These are phyloP conservation scores for Trichechus manatus DNA, from an alignment of 2,113 vertebrate genomes.

Conservation along the genomic window DNA sequence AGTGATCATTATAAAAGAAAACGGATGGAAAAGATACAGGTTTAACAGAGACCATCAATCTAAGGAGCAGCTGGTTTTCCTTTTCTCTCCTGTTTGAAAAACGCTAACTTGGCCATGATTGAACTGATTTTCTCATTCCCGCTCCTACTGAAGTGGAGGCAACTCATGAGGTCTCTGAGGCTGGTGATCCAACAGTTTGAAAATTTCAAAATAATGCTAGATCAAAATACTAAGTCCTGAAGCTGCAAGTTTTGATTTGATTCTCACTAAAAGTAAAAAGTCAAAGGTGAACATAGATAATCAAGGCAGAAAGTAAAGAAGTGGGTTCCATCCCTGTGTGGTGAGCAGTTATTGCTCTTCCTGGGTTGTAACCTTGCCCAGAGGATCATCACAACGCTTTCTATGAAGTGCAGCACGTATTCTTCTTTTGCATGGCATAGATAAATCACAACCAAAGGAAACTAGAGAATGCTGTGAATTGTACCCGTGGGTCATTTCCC, in stretches of 20 bases:
- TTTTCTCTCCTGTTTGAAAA: background rate
- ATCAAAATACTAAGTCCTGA: conserved; percentile 3
- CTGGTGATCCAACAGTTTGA: background rate
- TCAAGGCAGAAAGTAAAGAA: background rate
- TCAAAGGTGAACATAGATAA: conserved; percentile 3
- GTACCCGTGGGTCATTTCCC: background rate
- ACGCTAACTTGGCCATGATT: background rate
- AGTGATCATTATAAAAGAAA: conserved; percentile 28
- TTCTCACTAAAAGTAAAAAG: background rate
- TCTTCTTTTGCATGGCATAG: background rate
- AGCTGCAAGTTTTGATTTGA: conserved; percentile 34
- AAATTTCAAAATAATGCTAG: background rate
- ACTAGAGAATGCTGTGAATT: background rate
- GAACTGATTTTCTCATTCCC: background rate
- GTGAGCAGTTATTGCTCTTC: background rate
- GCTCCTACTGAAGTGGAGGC: background rate
- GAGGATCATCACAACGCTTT: background rate
- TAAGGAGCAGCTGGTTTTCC: background rate
- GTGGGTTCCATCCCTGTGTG: background rate
- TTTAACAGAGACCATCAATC: background rate
- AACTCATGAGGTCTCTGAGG: background rate
- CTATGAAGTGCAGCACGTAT: background rate
- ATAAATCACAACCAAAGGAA: background rate
- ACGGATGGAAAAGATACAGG: background rate
- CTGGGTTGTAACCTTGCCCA: background rate